phyloP scores from a whole-genome alignment of 2,797 vertebrate species.

The Rhinogobio ventralis region DNA sequence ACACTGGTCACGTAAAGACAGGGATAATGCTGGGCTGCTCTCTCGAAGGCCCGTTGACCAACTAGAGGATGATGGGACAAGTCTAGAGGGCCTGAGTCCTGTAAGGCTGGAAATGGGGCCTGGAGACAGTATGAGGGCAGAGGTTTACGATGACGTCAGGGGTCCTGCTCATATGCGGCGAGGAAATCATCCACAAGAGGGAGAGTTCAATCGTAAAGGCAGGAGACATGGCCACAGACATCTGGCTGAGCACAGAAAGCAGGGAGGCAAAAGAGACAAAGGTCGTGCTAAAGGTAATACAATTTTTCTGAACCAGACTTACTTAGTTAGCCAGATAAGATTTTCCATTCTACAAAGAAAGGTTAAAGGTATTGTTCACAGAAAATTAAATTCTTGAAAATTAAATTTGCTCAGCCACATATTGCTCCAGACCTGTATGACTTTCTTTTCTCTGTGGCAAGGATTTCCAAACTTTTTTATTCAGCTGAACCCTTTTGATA shows the following conservation, averaged over 20 bases:
- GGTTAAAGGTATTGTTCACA: background rate
- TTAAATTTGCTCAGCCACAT: background rate
- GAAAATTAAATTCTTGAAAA: background rate
- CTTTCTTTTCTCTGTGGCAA: background rate
- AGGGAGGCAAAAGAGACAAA: slow-evolving; percentile 82
- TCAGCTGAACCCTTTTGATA: background rate
- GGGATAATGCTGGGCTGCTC: slow-evolving; percentile 66
- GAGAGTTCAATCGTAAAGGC: slow-evolving; percentile 74
- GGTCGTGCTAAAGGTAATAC: slow-evolving; percentile 83
- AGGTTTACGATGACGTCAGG: slow-evolving; percentile 70
- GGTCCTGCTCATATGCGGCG: slow-evolving; percentile 67
- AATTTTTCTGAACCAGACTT: background rate
- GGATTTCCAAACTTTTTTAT: background rate
- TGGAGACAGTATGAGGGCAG: slow-evolving; percentile 60
- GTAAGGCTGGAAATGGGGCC: slow-evolving; percentile 76
- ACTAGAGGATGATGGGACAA: slow-evolving; percentile 71
- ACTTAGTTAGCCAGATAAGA: background rate
- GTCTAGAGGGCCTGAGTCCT: slow-evolving; percentile 77
- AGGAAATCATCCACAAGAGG: slow-evolving; percentile 80
- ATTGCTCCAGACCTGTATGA: background rate
- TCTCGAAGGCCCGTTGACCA: slow-evolving; percentile 66
- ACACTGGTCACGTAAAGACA: slow-evolving; percentile 73
- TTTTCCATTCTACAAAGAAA: background rate
- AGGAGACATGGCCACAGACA: slow-evolving; percentile 73
- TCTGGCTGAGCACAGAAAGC: slow-evolving; percentile 76